Evolutionary conservation across 2,888 invertebrate genomes (phyloP).

Genomic region (Trissolcus japonicus): DNA sequence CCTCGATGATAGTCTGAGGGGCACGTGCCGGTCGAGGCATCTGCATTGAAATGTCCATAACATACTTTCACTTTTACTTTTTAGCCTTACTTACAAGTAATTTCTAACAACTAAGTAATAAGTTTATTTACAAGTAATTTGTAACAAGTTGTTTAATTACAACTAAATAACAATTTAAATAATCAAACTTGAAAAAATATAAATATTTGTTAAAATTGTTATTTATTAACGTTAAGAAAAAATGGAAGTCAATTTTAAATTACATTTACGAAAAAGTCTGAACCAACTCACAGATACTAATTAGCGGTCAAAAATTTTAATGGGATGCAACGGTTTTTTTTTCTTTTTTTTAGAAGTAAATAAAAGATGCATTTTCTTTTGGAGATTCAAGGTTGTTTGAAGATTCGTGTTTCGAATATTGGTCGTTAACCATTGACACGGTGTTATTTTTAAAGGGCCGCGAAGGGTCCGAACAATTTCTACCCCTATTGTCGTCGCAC

Average conservation of each 20-base stretch:
- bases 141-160: too few species aligned
- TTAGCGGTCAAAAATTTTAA: too few species aligned
- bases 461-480: constrained; percentile 22
- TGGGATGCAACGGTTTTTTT: too few species aligned
- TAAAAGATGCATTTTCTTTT: background rate
- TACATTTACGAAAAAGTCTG: too few species aligned
- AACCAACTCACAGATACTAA: too few species aligned
- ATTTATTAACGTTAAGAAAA: background rate
- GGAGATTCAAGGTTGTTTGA: constrained; percentile 20
- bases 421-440: constrained; percentile 21
- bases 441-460: constrained; percentile 38
- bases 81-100: background rate
- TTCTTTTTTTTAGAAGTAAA: too few species aligned
- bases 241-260: too few species aligned
- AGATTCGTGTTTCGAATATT: constrained; percentile 15
- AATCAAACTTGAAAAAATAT: background rate
- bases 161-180: background rate
- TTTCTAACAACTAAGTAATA: too few species aligned
- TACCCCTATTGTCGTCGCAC: constrained; percentile 37
- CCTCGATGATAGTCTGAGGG: constrained; percentile 51
- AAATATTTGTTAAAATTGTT: background rate
- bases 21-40: constrained; percentile 69
- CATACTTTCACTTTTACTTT: constrained; percentile 6
- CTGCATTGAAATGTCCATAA: constrained; percentile 61
- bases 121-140: too few species aligned